Conservation (phyloP, 2,113 vertebrate species). For the Colius striatus region DNA sequence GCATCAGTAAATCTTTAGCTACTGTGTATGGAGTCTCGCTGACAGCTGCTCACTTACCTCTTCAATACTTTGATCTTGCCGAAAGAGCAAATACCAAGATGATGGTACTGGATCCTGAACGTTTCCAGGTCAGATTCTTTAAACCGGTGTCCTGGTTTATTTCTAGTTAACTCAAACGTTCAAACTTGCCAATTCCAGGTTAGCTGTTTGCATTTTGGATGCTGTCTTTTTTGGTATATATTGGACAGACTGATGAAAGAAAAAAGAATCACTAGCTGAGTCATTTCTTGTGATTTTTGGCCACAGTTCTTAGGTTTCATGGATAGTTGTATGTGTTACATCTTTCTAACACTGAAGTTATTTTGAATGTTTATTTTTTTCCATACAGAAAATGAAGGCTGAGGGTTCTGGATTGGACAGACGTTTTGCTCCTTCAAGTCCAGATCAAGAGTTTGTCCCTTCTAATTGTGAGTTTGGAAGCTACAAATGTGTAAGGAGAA, state of each 20-base stretch:
- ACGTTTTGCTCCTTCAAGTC: neutral
- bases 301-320: neutral
- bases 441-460: constrained; percentile 3
- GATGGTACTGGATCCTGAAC: constrained; percentile 63
- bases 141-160: neutral
- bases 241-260: neutral
- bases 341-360: neutral
- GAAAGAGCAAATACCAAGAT: constrained; percentile 52
- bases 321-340: neutral
- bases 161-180: neutral
- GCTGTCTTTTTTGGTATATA: neutral
- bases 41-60: constrained; percentile 78
- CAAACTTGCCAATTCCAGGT: neutral
- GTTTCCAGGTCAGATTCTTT: constrained; percentile 72
- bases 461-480: constrained; percentile 58
- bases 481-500: neutral
- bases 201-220: neutral
- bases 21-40: constrained; percentile 72
- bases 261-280: neutral
- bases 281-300: neutral
- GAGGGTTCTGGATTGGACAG: neutral
- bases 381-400: constrained; percentile 50
- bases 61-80: constrained; percentile 29
- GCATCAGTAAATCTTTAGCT: constrained; percentile 79
- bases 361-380: neutral